A percentile compares a stretch with the other conserved stretches of the same genome.
Conservation (phyloP, 2,113 vertebrate genomes). For the Ciconia stormi region DNA sequence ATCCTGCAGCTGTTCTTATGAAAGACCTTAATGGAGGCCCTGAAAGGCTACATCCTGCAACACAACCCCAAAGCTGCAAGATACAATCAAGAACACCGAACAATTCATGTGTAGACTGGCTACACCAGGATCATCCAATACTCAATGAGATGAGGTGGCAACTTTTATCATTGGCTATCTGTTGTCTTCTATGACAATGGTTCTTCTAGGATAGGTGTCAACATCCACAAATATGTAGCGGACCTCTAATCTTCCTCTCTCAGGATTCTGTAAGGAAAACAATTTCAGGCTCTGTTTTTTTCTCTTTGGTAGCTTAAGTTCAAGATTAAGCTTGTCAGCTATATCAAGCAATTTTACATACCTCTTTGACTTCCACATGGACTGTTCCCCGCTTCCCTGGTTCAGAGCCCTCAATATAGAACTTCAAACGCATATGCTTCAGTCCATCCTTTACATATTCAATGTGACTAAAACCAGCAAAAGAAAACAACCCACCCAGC, state of each 20-base stretch:
- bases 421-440: slow-evolving; percentile 88
- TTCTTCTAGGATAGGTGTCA: slow-evolving; percentile 86
- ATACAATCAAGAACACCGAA: neutral
- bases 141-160: neutral
- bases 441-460: slow-evolving; percentile 87
- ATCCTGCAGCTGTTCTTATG: neutral
- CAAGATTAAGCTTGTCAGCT: neutral
- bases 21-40: neutral
- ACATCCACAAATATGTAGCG: slow-evolving; percentile 91
- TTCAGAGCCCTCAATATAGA: slow-evolving; percentile 95
- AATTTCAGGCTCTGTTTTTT: neutral
- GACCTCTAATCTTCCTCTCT: slow-evolving; percentile 86
- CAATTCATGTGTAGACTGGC: neutral
- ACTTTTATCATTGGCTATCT: slow-evolving; percentile 52
- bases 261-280: slow-evolving; percentile 79
- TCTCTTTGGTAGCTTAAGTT: neutral
- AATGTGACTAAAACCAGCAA: slow-evolving; percentile 77
- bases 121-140: neutral
- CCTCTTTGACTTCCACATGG: slow-evolving; percentile 91
- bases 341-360: slow-evolving; percentile 61
- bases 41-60: neutral
- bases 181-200: slow-evolving; percentile 92
- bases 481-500: neutral
- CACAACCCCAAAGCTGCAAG: neutral
- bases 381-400: slow-evolving; percentile 88